phyloP scores from a whole-genome alignment of 2,888 invertebrate genomes.

The Drosophila tanythrix region DNA sequence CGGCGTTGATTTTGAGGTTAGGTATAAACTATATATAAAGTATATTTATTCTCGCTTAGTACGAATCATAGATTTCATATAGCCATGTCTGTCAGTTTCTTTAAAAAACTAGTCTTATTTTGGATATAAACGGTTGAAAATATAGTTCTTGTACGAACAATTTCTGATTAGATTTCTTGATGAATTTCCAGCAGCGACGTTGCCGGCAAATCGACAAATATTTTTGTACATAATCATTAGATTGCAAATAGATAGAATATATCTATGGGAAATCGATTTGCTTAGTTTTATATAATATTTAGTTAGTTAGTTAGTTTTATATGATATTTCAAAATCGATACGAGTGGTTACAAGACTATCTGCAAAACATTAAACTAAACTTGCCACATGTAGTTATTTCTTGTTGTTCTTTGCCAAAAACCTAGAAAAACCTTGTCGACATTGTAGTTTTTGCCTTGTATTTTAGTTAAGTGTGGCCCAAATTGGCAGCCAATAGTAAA shows the following conservation, averaged over 20 bases:
- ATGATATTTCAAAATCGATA: not conserved
- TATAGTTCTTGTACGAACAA: not conserved
- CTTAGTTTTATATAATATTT: no score
- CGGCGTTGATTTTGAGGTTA: constrained; percentile 49
- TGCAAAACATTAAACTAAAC: not conserved
- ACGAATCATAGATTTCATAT: not conserved
- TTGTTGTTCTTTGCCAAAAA: not conserved
- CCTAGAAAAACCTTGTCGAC: not conserved
- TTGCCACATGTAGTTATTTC: not conserved
- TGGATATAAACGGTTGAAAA: not conserved
- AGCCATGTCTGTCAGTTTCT: not conserved
- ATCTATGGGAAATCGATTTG: not conserved
- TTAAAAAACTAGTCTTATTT: not conserved
- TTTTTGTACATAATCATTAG: not conserved
- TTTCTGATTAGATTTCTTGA: not conserved
- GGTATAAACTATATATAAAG: not conserved
- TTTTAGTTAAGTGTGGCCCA: not conserved
- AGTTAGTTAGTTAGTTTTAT: no score
- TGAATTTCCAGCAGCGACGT: not conserved
- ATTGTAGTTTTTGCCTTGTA: not conserved
- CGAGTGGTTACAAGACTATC: not conserved
- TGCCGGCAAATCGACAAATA: not conserved
- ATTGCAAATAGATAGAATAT: not conserved
- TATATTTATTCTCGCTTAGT: not conserved
- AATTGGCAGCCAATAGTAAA: constrained; percentile 17